phyloP scores from a whole-genome alignment of 2,888 invertebrate species.

The Cosmia trapezina region DNA sequence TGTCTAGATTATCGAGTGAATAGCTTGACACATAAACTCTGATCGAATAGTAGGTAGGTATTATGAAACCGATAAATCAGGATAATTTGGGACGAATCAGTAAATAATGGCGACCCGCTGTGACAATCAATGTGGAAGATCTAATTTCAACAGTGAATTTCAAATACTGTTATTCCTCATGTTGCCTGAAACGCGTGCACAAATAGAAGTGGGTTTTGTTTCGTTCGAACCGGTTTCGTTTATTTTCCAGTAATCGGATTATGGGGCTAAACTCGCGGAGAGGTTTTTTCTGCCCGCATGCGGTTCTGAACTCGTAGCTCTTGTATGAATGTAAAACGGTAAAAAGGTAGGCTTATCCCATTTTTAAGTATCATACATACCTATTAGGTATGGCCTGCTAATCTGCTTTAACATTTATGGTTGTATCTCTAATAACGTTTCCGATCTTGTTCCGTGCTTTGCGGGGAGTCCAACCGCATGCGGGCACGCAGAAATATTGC shows the following conservation, averaged over 20 bases:
- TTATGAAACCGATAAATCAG: slow-evolving; percentile 22
- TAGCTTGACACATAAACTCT: neutral
- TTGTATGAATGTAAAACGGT: slow-evolving; percentile 15
- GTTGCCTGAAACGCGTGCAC: slow-evolving; percentile 28
- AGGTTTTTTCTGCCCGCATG: slow-evolving; percentile 37
- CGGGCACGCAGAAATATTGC: slow-evolving; percentile 9
- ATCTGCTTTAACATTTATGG: neutral
- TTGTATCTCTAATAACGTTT: neutral
- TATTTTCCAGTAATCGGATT: slow-evolving; percentile 47
- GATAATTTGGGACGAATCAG: slow-evolving; percentile 18
- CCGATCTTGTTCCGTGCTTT: neutral
- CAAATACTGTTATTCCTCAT: slow-evolving; percentile 39
- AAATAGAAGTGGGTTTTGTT: slow-evolving; percentile 43
- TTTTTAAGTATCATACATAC: neutral
- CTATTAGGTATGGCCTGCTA: neutral
- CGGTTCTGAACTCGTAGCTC: neutral
- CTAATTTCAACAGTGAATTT: slow-evolving; percentile 47
- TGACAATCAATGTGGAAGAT: slow-evolving; percentile 29
- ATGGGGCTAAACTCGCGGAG: slow-evolving; percentile 1
- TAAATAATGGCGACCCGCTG: slow-evolving; percentile 17
- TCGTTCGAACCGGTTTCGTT: slow-evolving; percentile 24
- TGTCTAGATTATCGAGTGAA: neutral
- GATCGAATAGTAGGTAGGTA: neutral
- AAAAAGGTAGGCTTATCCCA: neutral
- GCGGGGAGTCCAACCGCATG: neutral